phyloP scores from a whole-genome alignment of 2,113 vertebrate genomes.

The Copsychus sechellarum region DNA sequence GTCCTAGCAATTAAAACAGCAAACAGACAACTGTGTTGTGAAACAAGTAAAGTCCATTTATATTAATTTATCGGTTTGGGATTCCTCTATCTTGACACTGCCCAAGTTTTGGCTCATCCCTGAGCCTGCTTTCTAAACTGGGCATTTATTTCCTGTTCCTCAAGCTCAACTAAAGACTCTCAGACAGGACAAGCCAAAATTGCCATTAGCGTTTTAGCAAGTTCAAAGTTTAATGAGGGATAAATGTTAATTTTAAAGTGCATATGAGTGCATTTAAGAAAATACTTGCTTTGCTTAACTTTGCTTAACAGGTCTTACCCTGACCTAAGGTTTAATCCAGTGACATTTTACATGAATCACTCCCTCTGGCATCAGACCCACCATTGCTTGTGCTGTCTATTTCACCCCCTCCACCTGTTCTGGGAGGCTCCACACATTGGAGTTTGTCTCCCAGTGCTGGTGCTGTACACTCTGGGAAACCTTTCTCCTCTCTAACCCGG shows the following conservation, averaged over 20 bases:
- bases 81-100: neutral
- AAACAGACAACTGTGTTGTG: neutral
- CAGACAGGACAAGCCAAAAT: neutral
- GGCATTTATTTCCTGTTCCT: neutral
- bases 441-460: neutral
- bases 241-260: neutral
- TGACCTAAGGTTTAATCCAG: neutral
- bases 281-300: neutral
- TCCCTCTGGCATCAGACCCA: neutral
- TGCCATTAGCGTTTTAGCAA: neutral
- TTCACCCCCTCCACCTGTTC: neutral
- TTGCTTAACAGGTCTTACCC: neutral
- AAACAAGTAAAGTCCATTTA: neutral
- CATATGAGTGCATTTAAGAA: neutral
- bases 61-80: neutral
- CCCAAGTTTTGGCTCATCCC: neutral
- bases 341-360: neutral
- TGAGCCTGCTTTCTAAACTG: neutral
- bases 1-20: neutral
- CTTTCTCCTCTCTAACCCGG: neutral
- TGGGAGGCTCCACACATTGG: accelerated
- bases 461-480: neutral
- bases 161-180: neutral
- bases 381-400: accelerated
- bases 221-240: neutral